phyloP scores from a whole-genome alignment of 2,888 invertebrate genomes.

The Steromphala cineraria region DNA sequence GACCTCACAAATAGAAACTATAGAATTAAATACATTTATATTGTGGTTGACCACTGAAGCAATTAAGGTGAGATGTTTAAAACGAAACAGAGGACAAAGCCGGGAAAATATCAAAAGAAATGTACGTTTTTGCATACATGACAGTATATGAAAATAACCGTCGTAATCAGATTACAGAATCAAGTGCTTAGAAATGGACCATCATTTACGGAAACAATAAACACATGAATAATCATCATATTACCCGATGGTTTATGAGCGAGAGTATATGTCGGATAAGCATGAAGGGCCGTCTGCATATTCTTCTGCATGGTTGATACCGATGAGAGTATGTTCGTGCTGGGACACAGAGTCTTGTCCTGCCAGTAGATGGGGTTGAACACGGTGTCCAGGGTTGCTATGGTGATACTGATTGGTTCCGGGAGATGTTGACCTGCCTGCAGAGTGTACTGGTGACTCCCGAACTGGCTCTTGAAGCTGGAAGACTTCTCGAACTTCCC shows the following conservation, averaged over 20 bases:
- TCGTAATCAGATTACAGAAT: no score
- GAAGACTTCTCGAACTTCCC: conserved; percentile 24
- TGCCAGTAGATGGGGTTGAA: conserved; percentile 23
- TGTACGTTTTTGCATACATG: no score
- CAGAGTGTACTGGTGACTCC: conserved; percentile 25
- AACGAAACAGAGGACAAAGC: no score
- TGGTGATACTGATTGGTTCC: conserved; percentile 30
- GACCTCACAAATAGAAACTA: no score
- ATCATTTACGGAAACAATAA: no score
- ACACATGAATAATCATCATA: no score
- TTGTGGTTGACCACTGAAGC: no score
- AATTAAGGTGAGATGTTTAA: no score
- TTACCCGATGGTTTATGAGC: conserved; percentile 12
- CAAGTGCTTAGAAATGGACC: no score
- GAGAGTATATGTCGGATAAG: conserved; percentile 24
- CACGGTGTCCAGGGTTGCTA: conserved; percentile 6
- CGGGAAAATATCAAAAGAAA: no score
- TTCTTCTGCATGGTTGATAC: neutral
- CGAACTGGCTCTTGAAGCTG: conserved; percentile 24
- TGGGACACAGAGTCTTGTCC: neutral
- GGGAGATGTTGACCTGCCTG: conserved; percentile 30
- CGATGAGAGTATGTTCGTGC: neutral
- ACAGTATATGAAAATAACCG: no score
- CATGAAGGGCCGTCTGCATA: conserved; percentile 21
- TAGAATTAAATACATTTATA: no score